Conservation (phyloP, 2,113 vertebrate species). For the Eolophus roseicapilla region DNA sequence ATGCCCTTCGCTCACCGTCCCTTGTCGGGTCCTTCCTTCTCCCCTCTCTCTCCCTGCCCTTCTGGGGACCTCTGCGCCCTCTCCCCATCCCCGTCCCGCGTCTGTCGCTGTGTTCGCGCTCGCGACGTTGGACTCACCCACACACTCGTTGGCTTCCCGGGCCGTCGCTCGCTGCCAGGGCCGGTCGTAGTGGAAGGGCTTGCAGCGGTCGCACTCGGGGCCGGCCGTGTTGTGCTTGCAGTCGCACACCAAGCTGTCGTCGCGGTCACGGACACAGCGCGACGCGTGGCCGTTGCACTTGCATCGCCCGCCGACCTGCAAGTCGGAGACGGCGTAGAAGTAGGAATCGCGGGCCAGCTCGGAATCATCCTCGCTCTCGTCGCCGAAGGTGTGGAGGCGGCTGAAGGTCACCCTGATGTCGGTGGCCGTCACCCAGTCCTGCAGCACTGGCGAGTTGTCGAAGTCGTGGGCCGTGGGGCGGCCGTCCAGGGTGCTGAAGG, state of each 20-base stretch:
- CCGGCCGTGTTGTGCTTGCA: conserved; percentile 97
- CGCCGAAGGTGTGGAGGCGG: conserved; percentile 91
- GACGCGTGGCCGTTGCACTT: conserved; percentile 98
- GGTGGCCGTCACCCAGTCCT: conserved; percentile 99
- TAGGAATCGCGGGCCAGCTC: conserved; percentile 94
- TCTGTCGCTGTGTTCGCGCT: neutral
- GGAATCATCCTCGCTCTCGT: conserved; percentile 94
- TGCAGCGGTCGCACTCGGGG: conserved; percentile 97
- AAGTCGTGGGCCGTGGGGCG: conserved; percentile 97
- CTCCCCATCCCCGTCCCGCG: neutral
- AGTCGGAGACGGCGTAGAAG: conserved; percentile 94
- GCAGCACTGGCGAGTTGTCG: conserved; percentile 96
- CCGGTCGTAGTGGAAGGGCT: conserved; percentile 97
- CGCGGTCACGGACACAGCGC: conserved; percentile 92
- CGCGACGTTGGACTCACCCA: conserved; percentile 83
- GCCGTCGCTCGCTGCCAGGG: conserved; percentile 97
- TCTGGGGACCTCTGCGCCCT: neutral
- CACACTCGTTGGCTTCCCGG: conserved; percentile 96
- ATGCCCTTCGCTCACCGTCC: neutral
- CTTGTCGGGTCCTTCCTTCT: neutral
- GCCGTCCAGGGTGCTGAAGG: conserved; percentile 98
- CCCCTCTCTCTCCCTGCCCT: neutral
- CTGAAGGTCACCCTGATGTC: conserved; percentile 93
- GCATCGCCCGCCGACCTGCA: conserved; percentile 97
- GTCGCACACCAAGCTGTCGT: conserved; percentile 91